Evolutionary conservation across 2,797 vertebrate species (phyloP).

Genomic region (Ataeniobius toweri): DNA sequence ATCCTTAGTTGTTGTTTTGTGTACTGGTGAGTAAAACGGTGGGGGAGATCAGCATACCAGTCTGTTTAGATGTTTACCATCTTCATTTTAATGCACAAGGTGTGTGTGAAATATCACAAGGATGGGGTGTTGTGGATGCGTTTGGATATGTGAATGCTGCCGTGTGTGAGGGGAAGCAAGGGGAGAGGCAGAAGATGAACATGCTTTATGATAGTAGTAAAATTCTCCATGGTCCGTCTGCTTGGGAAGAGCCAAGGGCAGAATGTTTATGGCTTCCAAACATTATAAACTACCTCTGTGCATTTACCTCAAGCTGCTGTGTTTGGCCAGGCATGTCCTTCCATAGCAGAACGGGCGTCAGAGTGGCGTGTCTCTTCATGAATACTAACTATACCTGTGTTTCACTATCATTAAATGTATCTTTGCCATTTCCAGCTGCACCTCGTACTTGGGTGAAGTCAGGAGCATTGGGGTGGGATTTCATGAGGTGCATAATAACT

Average conservation of each 20-base stretch:
- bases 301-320: slow-evolving; percentile 77
- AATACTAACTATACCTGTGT: slow-evolving; percentile 77
- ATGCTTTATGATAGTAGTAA: slow-evolving; percentile 84
- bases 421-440: slow-evolving; percentile 69
- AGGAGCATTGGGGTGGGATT: slow-evolving; percentile 56
- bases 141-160: slow-evolving; percentile 56
- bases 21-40: slow-evolving; percentile 15
- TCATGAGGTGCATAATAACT: slow-evolving; percentile 66
- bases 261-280: slow-evolving; percentile 83
- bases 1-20: slow-evolving; percentile 7
- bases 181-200: slow-evolving; percentile 75
- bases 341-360: slow-evolving; percentile 43
- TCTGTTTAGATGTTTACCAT: slow-evolving; percentile 59
- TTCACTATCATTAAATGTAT: slow-evolving; percentile 76
- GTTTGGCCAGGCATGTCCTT: slow-evolving; percentile 73
- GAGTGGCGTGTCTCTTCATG: slow-evolving; percentile 66
- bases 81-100: slow-evolving; percentile 63
- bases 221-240: slow-evolving; percentile 84
- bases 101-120: slow-evolving; percentile 69
- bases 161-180: slow-evolving; percentile 60
- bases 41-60: slow-evolving; percentile 12
- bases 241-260: slow-evolving; percentile 84
- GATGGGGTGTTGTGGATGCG: slow-evolving; percentile 54
- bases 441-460: slow-evolving; percentile 58
- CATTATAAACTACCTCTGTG: slow-evolving; percentile 83